Evolutionary conservation across 2,113 vertebrate species (phyloP).

Genomic region (Salvator merianae): DNA sequence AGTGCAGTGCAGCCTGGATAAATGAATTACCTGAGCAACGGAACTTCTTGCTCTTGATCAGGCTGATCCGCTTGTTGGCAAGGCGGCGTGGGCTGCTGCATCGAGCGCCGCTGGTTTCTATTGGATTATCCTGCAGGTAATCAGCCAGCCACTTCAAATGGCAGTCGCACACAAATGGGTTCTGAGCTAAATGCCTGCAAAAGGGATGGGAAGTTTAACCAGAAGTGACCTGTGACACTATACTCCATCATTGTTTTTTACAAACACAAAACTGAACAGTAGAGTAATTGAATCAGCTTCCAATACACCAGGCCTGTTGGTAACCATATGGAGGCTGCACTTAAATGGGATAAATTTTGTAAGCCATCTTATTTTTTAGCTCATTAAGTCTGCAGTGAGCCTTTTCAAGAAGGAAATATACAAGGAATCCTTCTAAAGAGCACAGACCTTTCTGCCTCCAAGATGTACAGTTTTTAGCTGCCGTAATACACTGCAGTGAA

Average conservation of each 20-base stretch:
- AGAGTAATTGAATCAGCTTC: constrained; percentile 58
- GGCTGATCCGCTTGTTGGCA: constrained; percentile 98
- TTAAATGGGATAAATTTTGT: constrained; percentile 43
- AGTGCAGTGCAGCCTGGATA: constrained; percentile 66
- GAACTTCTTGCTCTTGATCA: constrained; percentile 99
- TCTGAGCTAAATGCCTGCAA: constrained; percentile 95
- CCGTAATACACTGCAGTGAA: constrained; percentile 6
- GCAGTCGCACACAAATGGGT: constrained; percentile 99
- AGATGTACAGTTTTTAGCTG: background rate
- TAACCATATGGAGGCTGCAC: constrained; percentile 30
- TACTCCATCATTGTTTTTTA: constrained; percentile 37
- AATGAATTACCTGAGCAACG: constrained; percentile 96
- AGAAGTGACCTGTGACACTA: constrained; percentile 59
- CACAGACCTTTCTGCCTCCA: constrained; percentile 1
- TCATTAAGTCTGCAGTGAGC: constrained; percentile 39
- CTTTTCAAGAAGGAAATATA: constrained; percentile 15
- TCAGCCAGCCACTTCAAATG: constrained; percentile 99
- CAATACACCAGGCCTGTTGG: constrained; percentile 48
- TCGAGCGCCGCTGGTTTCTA: constrained; percentile 97
- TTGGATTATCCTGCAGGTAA: constrained; percentile 98
- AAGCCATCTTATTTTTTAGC: constrained; percentile 33
- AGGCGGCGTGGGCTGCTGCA: constrained; percentile 96
- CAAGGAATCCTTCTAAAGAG: constrained; percentile 39
- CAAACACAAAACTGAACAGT: constrained; percentile 28
- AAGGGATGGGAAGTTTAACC: constrained; percentile 71